Conservation (phyloP, 1,140 invertebrate species). For the Gonatopus flavifemur region DNA sequence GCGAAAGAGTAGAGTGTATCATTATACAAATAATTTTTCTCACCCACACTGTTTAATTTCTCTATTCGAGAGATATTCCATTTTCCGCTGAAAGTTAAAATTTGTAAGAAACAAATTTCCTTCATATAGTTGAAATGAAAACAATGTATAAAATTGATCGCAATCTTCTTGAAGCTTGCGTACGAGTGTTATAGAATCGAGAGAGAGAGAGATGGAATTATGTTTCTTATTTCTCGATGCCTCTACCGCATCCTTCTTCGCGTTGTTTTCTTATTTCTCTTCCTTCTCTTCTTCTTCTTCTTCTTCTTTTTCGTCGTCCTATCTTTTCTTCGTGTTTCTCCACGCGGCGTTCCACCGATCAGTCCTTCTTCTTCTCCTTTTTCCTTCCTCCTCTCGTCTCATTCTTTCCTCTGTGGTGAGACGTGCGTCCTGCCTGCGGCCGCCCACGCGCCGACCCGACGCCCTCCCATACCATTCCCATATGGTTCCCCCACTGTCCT, state of each 20-base stretch:
- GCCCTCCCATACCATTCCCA: slow-evolving; percentile 43
- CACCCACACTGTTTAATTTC: too few species aligned
- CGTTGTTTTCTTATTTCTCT: background rate
- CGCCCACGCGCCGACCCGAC: slow-evolving; percentile 58
- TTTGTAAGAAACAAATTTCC: too few species aligned
- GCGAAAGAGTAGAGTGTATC: background rate
- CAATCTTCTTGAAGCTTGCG: too few species aligned
- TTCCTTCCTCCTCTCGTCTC: slow-evolving; percentile 7
- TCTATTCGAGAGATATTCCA: too few species aligned
- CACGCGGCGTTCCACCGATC: slow-evolving; percentile 31
- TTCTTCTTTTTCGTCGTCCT: slow-evolving; percentile 11
- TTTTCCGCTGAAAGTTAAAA: too few species aligned
- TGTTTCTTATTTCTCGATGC: too few species aligned
- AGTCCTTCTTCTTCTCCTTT: slow-evolving; percentile 13
- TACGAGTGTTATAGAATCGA: too few species aligned
- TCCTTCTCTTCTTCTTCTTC: background rate
- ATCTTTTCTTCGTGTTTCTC: slow-evolving; percentile 11
- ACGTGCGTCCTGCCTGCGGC: slow-evolving; percentile 58
- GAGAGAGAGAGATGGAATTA: too few species aligned
- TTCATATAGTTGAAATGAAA: too few species aligned
- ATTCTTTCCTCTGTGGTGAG: slow-evolving; percentile 27
- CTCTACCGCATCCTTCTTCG: background rate
- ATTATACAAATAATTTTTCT: too few species aligned
- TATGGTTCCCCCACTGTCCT: slow-evolving; percentile 34
- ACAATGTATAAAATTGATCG: too few species aligned